Evolutionary conservation across 2,888 invertebrate species (phyloP).

Genomic region (Syrista parreyssii): DNA sequence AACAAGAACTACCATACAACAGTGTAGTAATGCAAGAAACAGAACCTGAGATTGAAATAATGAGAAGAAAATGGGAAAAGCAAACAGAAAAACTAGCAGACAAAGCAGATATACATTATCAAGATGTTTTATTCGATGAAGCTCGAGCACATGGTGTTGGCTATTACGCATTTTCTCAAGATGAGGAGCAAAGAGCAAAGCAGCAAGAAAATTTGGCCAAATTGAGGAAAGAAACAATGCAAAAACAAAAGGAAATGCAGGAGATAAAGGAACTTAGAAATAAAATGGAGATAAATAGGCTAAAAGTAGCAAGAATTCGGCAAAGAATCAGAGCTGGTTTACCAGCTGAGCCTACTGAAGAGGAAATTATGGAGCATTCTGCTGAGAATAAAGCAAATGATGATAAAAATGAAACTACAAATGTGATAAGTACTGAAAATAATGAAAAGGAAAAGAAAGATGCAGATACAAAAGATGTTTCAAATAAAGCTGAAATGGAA

Average conservation of each 20-base stretch:
- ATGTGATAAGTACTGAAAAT: conserved; percentile 25
- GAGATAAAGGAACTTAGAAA: conserved; percentile 73
- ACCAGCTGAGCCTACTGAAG: conserved; percentile 68
- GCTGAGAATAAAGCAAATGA: conserved; percentile 30
- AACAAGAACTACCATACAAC: conserved; percentile 6
- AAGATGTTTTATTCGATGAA: conserved; percentile 92
- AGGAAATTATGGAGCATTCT: conserved; percentile 45
- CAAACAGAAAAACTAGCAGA: conserved; percentile 80
- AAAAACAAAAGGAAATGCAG: conserved; percentile 75
- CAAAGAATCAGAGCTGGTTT: conserved; percentile 79
- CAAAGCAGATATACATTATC: conserved; percentile 87
- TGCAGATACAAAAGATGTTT: conserved; percentile 24
- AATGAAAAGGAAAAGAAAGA: conserved; percentile 25
- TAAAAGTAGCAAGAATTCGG: conserved; percentile 80
- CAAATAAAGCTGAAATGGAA: conserved; percentile 26
- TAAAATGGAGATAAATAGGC: conserved; percentile 75
- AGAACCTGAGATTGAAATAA: conserved; percentile 70
- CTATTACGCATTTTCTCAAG: conserved; percentile 90
- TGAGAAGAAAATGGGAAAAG: conserved; percentile 88
- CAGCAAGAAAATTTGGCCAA: conserved; percentile 85
- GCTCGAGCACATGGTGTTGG: conserved; percentile 93
- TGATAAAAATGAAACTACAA: conserved; percentile 25
- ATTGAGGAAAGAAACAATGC: conserved; percentile 77
- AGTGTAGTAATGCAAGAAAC: conserved; percentile 28
- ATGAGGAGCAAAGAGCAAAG: conserved; percentile 80